A percentile compares a stretch with the other conserved stretches of the same genome.
Conservation (phyloP, 2,888 invertebrate species). For the Sialis lutaria region DNA sequence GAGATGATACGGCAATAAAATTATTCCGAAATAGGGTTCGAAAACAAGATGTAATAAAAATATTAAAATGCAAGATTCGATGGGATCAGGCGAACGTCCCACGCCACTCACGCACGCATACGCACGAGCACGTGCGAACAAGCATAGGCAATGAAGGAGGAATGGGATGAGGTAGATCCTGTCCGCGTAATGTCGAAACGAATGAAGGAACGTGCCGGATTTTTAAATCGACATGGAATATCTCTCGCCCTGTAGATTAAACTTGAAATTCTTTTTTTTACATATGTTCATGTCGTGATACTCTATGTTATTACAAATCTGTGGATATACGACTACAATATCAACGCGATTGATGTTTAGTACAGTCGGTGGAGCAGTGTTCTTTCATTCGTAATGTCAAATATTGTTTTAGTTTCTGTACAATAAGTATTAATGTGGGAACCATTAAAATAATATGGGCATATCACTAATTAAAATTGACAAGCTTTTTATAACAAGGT, state of each 20-base stretch:
- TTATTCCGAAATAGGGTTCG: not conserved
- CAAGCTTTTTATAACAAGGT: no score
- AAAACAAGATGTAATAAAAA: not conserved
- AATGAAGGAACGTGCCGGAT: constrained; percentile 21
- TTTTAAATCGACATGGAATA: constrained; percentile 19
- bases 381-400: no score
- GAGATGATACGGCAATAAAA: no score
- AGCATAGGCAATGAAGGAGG: no score
- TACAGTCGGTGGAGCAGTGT: no score
- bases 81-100: not conserved
- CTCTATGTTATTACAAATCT: constrained; percentile 1
- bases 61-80: not conserved
- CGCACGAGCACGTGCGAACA: no score
- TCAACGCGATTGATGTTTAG: not conserved
- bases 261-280: constrained; percentile 20
- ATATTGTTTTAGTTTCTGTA: no score
- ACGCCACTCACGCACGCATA: no score
- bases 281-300: constrained; percentile 18
- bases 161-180: no score
- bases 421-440: no score
- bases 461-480: no score
- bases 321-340: not conserved
- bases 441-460: no score
- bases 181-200: constrained; percentile 7
- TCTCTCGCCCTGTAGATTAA: constrained; percentile 14